A percentile compares a stretch with the other conserved stretches of the same genome.
These are phyloP conservation scores for Drosophila nr. perissopoda DNA, from an alignment of 2,888 invertebrate genomes.

Conservation along the genomic window DNA sequence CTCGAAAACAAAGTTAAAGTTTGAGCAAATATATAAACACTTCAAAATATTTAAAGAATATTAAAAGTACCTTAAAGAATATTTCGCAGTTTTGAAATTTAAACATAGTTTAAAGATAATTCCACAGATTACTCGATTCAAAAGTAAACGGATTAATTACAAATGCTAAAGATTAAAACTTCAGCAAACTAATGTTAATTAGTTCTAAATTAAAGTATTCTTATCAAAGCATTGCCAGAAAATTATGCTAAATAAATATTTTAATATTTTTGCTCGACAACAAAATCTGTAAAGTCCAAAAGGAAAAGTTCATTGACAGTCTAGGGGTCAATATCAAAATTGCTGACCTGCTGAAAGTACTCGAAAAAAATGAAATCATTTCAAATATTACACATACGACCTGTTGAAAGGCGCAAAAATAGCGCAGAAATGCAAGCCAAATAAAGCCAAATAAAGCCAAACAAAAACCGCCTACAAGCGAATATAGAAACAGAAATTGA, in stretches of 20 bases:
- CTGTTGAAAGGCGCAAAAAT: slow-evolving; percentile 59
- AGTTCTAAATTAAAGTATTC: not conserved
- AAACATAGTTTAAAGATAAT: not conserved
- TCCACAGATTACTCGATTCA: not conserved
- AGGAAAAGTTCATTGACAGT: slow-evolving; percentile 48
- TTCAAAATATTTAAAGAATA: not conserved
- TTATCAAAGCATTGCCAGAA: not conserved
- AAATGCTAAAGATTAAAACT: not conserved
- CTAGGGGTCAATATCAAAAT: slow-evolving; percentile 68
- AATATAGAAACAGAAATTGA: slow-evolving; percentile 8
- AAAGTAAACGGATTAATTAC: not conserved
- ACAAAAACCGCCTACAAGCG: slow-evolving; percentile 62
- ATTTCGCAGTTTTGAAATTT: not conserved
- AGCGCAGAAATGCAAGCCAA: slow-evolving; percentile 55
- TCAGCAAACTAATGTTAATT: not conserved
- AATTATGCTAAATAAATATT: not conserved
- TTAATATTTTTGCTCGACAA: not conserved
- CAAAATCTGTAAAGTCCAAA: not conserved
- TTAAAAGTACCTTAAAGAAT: not conserved
- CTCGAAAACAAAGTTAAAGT: not conserved
- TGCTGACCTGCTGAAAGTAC: slow-evolving; percentile 56
- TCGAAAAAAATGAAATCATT: slow-evolving; percentile 15
- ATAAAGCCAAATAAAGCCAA: slow-evolving; percentile 45
- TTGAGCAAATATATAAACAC: fast-evolving
- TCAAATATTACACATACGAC: slow-evolving; percentile 51